Base-by-base conservation (phyloP, 2,888 invertebrate genomes). In the Clanis bilineata region DNA sequence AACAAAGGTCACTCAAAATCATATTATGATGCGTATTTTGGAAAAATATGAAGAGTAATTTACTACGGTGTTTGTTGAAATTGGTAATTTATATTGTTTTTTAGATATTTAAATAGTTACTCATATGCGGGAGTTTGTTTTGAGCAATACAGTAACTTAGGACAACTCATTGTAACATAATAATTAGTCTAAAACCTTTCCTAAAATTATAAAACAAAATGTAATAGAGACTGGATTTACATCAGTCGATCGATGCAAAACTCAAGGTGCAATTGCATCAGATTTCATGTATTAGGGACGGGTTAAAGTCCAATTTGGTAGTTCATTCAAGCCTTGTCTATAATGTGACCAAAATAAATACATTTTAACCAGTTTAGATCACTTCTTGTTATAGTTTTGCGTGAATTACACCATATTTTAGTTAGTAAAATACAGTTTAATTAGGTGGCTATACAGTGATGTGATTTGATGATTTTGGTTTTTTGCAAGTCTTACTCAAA, bases 221-320 rank as follows among this genome's bases (percentile, higher is more conserved):
- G 51, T 62, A 59, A 59, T 56, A 45, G 12, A 2, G 38, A 41
- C 62, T 57, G 60, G 28, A 62, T 62, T 82, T 82, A 74, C 82
- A 70, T 82, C 82, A 82, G 75, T 67, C 57, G 44, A 62, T 69
- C 32, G 54, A 43, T 63, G 62, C 70, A 79, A 78, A 78, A 74
- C 78, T 77, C 83, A 85, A 82, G 82, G 85, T 60, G 58, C 60
- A 56, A 59, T 85, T 83, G 77, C 85, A 72, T 82, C 80, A 85
- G 67, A 43, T 25, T 32, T 51, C 18, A 32, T 3, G 28, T 15
- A 9, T 44, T 23, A 51, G 28, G 10, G 10, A 36, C 55, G 23
- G 55, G 15, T 39, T 45, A 57, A 47, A 38, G 47, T 47, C 10
- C 18, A n/a, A 23, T 39, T 39, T 45, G 22, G 45, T 9, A 23